phyloP scores from a whole-genome alignment of 2,797 vertebrate genomes.

The Hippopotamyrus pictus region DNA sequence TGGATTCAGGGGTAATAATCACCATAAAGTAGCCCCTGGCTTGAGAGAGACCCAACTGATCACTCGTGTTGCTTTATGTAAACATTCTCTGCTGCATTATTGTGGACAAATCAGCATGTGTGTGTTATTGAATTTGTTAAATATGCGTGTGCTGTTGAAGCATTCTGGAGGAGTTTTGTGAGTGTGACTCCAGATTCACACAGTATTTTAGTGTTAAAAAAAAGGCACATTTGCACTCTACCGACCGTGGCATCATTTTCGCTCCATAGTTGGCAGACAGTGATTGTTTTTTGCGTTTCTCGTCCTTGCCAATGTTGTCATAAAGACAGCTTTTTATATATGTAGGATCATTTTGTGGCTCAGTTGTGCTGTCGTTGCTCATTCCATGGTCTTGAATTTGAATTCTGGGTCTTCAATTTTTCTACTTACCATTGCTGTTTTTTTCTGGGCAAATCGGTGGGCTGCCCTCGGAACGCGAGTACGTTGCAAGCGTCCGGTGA shows the following conservation, averaged over 20 bases:
- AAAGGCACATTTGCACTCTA: background rate
- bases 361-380: background rate
- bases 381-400: background rate
- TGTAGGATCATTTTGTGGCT: background rate
- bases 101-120: background rate
- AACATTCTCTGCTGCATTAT: background rate
- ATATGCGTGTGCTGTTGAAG: background rate
- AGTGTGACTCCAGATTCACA: slow-evolving; percentile 5
- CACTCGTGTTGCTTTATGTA: background rate
- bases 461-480: background rate
- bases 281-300: background rate
- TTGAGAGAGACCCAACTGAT: background rate
- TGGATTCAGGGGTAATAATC: background rate
- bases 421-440: background rate
- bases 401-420: background rate
- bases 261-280: background rate
- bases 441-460: background rate
- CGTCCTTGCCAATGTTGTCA: background rate
- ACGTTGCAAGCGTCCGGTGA: background rate
- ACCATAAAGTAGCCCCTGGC: background rate
- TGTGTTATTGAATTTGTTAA: background rate
- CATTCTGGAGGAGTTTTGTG: background rate
- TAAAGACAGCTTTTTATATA: background rate
- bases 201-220: background rate
- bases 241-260: background rate